phyloP scores from a whole-genome alignment of 1,140 invertebrate species.

The Apolygus lucorum region DNA sequence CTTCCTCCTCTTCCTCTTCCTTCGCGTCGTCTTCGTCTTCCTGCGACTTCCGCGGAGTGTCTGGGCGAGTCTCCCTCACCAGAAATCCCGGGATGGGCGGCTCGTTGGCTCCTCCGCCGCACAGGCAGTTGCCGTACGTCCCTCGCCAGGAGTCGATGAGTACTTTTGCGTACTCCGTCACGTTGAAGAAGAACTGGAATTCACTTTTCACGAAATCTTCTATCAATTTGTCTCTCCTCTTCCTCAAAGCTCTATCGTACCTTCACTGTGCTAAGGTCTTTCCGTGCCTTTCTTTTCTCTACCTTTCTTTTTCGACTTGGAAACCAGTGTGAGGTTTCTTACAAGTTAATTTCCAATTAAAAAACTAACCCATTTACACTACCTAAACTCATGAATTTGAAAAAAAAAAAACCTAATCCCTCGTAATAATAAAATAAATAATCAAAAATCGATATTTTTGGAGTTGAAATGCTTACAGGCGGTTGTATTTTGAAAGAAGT shows the following conservation, averaged over 20 bases:
- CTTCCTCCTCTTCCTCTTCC: neutral
- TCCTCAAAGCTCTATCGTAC: neutral
- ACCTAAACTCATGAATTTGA: too few relatives aligned
- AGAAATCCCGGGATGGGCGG: neutral
- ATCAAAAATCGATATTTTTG: too few relatives aligned
- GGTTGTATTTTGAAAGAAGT: too few relatives aligned
- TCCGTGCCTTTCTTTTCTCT: too few relatives aligned
- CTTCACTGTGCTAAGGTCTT: neutral
- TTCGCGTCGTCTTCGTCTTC: neutral
- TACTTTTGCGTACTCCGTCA: neutral
- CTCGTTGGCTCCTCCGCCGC: neutral
- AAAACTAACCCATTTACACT: too few relatives aligned
- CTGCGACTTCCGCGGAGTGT: neutral
- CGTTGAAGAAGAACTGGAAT: neutral
- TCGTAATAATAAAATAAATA: too few relatives aligned
- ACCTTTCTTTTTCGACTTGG: too few relatives aligned
- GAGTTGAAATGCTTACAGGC: too few relatives aligned
- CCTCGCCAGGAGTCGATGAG: neutral
- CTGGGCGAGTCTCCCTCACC: neutral
- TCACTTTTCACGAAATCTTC: slow-evolving; percentile 1
- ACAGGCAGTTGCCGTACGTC: neutral
- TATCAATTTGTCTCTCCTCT: neutral
- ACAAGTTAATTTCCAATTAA: too few relatives aligned
- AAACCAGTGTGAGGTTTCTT: too few relatives aligned
- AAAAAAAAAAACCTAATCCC: too few relatives aligned